Conservation (phyloP, 1,140 invertebrate species). For the Ceratitis capitata region DNA sequence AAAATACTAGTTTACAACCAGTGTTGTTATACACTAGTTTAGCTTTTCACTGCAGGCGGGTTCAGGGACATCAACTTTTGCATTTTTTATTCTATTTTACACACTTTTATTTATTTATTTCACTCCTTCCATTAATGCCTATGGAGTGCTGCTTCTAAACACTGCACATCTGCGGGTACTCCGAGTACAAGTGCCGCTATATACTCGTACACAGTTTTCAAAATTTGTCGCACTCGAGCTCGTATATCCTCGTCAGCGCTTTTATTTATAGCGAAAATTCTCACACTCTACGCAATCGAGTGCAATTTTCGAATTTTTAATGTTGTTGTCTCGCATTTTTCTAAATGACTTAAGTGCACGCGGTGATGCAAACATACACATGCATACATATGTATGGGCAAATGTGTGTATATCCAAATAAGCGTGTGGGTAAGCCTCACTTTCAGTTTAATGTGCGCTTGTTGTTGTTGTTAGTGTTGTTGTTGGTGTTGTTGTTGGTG, state of each 20-base stretch:
- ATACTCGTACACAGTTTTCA: neutral
- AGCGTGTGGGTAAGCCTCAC: neutral
- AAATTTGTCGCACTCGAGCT: neutral
- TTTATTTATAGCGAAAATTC: constrained; percentile 14
- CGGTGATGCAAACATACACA: neutral
- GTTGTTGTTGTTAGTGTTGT: constrained; percentile 11
- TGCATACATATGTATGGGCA: neutral
- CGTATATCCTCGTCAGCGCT: neutral
- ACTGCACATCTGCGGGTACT: no score
- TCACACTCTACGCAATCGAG: neutral
- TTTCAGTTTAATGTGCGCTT: neutral
- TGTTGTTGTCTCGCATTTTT: neutral
- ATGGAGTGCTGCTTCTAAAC: no score
- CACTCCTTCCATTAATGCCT: no score
- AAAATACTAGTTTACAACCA: no score
- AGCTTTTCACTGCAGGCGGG: no score
- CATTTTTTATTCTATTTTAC: no score
- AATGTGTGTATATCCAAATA: neutral
- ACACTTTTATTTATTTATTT: no score
- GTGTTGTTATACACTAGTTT: no score
- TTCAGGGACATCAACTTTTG: no score
- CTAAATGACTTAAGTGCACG: neutral
- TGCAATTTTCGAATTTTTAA: constrained; percentile 10
- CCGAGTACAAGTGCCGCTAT: neutral
- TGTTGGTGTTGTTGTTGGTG: no score